Percentiles rank a stretch among this genome's conserved stretches.
phyloP scores from a whole-genome alignment of 2,797 vertebrate genomes.

The Halcyon leucocephala region DNA sequence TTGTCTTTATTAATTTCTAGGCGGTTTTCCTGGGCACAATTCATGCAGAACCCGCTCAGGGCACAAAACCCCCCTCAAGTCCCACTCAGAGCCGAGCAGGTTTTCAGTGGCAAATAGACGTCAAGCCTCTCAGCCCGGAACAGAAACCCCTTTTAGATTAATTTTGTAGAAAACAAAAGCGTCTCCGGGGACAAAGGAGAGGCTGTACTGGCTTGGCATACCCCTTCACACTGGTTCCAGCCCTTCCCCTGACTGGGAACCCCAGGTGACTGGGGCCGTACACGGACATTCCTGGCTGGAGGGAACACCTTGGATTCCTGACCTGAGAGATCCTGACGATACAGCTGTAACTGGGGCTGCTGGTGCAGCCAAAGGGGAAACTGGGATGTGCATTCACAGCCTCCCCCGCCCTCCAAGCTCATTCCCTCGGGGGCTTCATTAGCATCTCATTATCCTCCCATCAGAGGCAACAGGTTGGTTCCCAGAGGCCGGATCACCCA shows the following conservation, averaged over 20 bases:
- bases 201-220: not conserved
- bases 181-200: not conserved
- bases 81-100: not conserved
- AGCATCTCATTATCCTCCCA: not conserved
- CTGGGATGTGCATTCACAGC: not conserved
- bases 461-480: not conserved
- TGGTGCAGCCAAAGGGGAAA: not conserved
- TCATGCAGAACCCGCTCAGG: not conserved
- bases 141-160: not conserved
- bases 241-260: not conserved
- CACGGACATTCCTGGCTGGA: not conserved
- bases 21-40: fast-evolving
- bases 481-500: not conserved
- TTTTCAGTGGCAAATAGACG: not conserved
- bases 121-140: not conserved
- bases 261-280: not conserved
- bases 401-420: not conserved
- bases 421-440: not conserved
- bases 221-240: not conserved
- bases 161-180: not conserved
- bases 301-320: not conserved
- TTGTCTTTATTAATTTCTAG: not conserved
- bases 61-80: not conserved
- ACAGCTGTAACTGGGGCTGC: not conserved
- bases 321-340: not conserved